Percentiles rank a stretch among this genome's conserved stretches.
Conservation (phyloP, 2,113 vertebrate genomes). For the Chauna torquata region DNA sequence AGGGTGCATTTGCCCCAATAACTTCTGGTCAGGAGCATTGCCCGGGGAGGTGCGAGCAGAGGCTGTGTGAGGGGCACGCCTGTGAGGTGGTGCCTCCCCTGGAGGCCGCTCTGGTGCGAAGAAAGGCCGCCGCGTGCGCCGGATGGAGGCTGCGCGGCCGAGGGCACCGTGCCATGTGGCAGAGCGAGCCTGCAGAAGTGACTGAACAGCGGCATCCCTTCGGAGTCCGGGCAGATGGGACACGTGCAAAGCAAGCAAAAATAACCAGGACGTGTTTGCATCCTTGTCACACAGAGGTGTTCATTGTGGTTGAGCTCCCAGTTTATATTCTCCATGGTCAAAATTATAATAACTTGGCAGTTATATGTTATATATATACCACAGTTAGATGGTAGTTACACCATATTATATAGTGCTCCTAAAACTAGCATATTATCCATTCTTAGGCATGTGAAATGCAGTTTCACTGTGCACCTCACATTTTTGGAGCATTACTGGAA, state of each 20-base stretch:
- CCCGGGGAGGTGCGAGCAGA: background rate
- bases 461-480: background rate
- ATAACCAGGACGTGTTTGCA: background rate
- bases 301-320: background rate
- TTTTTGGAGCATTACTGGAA: background rate
- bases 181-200: background rate
- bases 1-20: rapidly evolving
- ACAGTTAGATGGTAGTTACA: too few species aligned
- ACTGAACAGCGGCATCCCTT: background rate
- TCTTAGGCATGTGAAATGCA: background rate
- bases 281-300: background rate
- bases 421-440: background rate
- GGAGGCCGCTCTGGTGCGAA: background rate
- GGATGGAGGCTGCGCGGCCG: rapidly evolving
- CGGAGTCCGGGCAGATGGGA: background rate
- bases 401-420: background rate
- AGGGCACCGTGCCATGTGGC: rapidly evolving
- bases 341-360: background rate
- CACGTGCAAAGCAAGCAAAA: background rate
- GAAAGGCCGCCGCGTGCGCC: rapidly evolving
- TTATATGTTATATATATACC: too few species aligned
- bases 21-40: background rate
- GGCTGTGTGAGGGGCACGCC: background rate
- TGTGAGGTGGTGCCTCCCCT: background rate
- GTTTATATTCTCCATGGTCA: background rate